These are phyloP conservation scores for Gastracanthus pulcherrimus DNA, from an alignment of 2,888 invertebrate genomes.

Conservation along the genomic window DNA sequence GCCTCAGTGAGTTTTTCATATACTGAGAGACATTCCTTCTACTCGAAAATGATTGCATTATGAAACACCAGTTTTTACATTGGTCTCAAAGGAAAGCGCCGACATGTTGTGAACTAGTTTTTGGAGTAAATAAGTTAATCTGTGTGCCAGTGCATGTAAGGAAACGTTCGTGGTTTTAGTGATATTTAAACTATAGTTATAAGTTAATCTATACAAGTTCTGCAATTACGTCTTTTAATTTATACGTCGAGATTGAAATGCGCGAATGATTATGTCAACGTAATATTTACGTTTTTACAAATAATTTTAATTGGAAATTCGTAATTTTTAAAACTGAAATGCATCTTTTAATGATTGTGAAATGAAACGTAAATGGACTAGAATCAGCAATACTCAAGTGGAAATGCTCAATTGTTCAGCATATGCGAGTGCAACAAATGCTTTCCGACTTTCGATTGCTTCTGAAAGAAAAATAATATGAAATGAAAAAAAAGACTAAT, in stretches of 20 bases:
- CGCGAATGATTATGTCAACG: conserved; percentile 13
- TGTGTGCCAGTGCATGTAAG: conserved; percentile 50
- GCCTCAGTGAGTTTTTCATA: conserved; percentile 31
- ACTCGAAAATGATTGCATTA: conserved; percentile 19
- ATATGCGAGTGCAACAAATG: conserved; percentile 7
- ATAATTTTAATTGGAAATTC: conserved; percentile 35
- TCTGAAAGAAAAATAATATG: conserved; percentile 13
- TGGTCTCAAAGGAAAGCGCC: conserved; percentile 22
- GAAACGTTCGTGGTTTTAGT: conserved; percentile 46
- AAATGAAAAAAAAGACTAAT: conserved; percentile 42
- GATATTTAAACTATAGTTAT: conserved; percentile 38
- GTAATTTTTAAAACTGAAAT: conserved; percentile 5
- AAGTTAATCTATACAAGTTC: conserved; percentile 12
- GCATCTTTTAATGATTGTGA: conserved; percentile 19
- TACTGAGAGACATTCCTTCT: conserved; percentile 43
- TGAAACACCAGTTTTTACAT: conserved; percentile 26
- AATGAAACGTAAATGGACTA: conserved; percentile 28
- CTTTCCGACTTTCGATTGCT: conserved; percentile 32
- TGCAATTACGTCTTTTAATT: conserved; percentile 40
- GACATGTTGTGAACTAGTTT: conserved; percentile 28
- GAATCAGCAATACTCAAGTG: conserved; percentile 36
- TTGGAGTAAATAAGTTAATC: conserved; percentile 40
- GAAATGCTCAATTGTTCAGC: not conserved
- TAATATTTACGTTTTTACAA: conserved; percentile 51
- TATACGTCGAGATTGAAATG: conserved; percentile 17